Percentiles rank a stretch among this genome's conserved stretches.
Evolutionary conservation across 1,140 invertebrate species (phyloP).

Genomic region (Nomia melanderi): DNA sequence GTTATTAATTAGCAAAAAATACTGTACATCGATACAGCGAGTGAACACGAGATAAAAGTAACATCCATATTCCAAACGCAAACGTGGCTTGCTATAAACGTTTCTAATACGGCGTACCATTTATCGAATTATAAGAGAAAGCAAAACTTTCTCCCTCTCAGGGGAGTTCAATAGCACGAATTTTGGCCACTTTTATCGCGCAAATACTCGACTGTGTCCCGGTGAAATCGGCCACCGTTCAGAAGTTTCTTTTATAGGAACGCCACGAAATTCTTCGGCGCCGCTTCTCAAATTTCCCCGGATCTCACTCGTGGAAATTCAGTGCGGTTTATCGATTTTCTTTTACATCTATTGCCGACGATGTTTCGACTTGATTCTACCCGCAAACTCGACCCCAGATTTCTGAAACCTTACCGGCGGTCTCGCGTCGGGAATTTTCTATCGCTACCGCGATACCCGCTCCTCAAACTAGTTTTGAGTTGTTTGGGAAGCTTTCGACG

Average conservation of each 20-base stretch:
- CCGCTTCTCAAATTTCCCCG: neutral
- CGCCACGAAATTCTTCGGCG: neutral
- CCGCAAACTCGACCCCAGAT: neutral
- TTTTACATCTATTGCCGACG: neutral
- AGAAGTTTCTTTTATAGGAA: neutral
- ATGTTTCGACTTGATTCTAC: neutral
- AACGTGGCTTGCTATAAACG: no score
- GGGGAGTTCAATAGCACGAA: no score
- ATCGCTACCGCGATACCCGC: no score
- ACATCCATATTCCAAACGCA: no score
- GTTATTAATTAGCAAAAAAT: no score
- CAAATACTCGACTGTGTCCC: neutral
- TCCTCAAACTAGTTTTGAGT: neutral
- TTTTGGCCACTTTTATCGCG: neutral
- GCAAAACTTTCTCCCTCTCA: no score
- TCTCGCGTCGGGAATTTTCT: neutral
- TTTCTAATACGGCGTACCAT: no score
- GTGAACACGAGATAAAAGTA: no score
- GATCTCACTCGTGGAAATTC: neutral
- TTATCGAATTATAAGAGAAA: no score
- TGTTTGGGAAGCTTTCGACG: neutral
- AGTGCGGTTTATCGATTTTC: constrained; percentile 1
- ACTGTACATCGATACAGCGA: no score
- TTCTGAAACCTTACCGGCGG: neutral
- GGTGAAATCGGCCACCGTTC: no score